Evolutionary conservation across 2,888 invertebrate species (phyloP).

Genomic region (Tinea pellionella): DNA sequence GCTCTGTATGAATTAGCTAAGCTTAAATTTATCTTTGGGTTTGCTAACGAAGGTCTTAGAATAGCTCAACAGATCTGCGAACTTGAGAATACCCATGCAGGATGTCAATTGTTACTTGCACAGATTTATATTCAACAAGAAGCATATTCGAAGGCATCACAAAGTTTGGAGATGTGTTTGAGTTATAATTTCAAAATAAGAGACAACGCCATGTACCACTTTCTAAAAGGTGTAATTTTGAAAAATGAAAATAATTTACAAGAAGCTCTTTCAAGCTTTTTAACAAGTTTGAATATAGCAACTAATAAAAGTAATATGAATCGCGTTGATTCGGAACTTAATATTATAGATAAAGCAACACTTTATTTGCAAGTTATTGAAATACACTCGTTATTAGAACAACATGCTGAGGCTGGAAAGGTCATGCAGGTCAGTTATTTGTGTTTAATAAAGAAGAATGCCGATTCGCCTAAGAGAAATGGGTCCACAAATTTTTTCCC

Average conservation of each 20-base stretch:
- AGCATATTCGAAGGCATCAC: slow-evolving; percentile 81
- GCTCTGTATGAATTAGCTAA: slow-evolving; percentile 80
- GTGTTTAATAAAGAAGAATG: too few species aligned
- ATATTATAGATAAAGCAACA: slow-evolving; percentile 83
- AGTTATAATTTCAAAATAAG: slow-evolving; percentile 94
- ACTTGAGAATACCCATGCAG: slow-evolving; percentile 82
- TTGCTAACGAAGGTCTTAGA: slow-evolving; percentile 76
- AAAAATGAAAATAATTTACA: slow-evolving; percentile 78
- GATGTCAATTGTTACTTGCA: slow-evolving; percentile 87
- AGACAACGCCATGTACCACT: slow-evolving; percentile 91
- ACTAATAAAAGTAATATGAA: slow-evolving; percentile 46
- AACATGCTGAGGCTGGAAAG: slow-evolving; percentile 83
- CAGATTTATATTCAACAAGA: slow-evolving; percentile 82
- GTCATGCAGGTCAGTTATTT: slow-evolving; percentile 81
- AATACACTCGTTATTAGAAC: slow-evolving; percentile 75
- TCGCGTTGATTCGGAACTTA: slow-evolving; percentile 56
- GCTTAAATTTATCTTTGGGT: slow-evolving; percentile 84
- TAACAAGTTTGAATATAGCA: slow-evolving; percentile 77
- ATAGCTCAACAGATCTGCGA: slow-evolving; percentile 80
- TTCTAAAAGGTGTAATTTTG: slow-evolving; percentile 85
- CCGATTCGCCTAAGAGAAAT: too few species aligned
- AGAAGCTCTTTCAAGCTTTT: slow-evolving; percentile 80
- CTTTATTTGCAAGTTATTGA: slow-evolving; percentile 89
- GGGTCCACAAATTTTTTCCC: too few species aligned
- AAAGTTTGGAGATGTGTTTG: slow-evolving; percentile 88